phyloP scores from a whole-genome alignment of 2,113 vertebrate genomes.

The Prolemur simus region DNA sequence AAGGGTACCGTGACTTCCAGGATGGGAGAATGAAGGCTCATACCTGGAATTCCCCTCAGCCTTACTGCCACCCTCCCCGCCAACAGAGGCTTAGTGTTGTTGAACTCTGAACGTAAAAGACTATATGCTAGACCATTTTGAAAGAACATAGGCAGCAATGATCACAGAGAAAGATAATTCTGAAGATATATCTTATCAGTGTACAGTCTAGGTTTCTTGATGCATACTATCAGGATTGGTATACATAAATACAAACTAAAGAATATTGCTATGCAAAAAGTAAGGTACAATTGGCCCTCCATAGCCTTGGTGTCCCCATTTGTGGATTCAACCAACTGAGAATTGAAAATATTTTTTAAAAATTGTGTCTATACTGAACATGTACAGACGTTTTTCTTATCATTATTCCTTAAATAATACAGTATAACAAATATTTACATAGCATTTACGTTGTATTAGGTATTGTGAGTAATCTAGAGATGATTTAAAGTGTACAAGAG shows the following conservation, averaged over 20 bases:
- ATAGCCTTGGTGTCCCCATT: not conserved
- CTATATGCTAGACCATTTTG: not conserved
- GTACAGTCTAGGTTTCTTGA: not conserved
- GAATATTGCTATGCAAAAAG: not conserved
- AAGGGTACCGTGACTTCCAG: not conserved
- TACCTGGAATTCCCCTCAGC: not conserved
- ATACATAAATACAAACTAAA: not conserved
- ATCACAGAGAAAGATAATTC: not conserved
- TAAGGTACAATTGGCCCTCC: not conserved
- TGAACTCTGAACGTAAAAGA: not conserved
- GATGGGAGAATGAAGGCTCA: not conserved
- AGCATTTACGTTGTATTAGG: not conserved
- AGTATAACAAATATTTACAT: not conserved
- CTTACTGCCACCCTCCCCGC: not conserved
- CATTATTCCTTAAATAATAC: not conserved
- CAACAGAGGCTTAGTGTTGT: not conserved
- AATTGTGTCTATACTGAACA: not conserved
- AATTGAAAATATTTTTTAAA: not conserved
- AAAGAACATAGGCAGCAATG: not conserved
- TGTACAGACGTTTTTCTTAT: not conserved
- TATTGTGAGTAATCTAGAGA: not conserved
- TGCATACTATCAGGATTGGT: not conserved
- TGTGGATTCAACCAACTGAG: not conserved
- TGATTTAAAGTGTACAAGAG: not conserved
- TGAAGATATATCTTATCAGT: not conserved